Evolutionary conservation across 2,888 invertebrate genomes (phyloP), one percentile per base, ranked within the genome.

Genomic region (Trichopoda pennipes): DNA sequence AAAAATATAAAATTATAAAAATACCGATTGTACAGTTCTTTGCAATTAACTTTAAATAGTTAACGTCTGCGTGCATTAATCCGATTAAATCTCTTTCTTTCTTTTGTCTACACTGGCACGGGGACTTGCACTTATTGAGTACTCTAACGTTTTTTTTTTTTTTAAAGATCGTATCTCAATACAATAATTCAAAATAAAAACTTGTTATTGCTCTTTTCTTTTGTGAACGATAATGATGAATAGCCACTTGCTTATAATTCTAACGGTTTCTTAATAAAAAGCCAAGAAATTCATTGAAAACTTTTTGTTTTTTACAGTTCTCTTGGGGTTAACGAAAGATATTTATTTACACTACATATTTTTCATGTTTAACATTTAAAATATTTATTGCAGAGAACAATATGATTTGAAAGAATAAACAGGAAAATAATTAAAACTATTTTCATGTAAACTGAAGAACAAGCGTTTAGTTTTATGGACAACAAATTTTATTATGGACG

Each of bases 161-260:
- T 78, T 47, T 35, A 53, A 19, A 53, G 44, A 76, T 69, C 21
- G 68, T 63, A 77, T 81, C 63, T 63, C 72, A 72, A 32, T 23
- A 23, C 49, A 70, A 35, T 35, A 49, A 42, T 7, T 16, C 0
- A 8, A 16, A 28, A 47, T 7, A 21, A 19, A 51, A 78, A 74
- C 58, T 78, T 78, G 78, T 78, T 74, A 51, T 77, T 66, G 58
- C 72, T 77, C 21, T 60, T 44, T n/a, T 17, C 38, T 38, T 38
- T 38, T 12, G 3, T 12, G 12, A 38, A 38, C 2, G 38, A 79
- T 19, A 14, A 64, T 7, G 12, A 79, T 28, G 12, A 64, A 38
- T 12, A 8, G 3, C 38, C 12, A 12, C 12, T 38, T 12, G 38
- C 1, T 28, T 38, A 12, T 12, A 38, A 38, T 12, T 38, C 10